phyloP scores from a whole-genome alignment of 2,888 invertebrate genomes.

The Drepana falcataria region DNA sequence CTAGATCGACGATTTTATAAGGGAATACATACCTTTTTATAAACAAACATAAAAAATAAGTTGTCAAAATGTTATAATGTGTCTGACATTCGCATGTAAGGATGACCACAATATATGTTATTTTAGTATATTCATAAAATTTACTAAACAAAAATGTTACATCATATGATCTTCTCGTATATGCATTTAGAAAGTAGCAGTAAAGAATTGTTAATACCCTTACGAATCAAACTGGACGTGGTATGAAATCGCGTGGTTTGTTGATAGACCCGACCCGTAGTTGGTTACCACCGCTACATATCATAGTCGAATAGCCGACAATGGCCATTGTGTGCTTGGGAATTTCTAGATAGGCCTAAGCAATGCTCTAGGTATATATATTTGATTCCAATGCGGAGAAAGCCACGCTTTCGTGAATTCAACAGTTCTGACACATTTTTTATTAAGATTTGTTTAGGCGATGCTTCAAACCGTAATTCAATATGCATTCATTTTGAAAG shows the following conservation, averaged over 20 bases:
- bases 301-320: constrained; percentile 36
- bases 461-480: too few species aligned
- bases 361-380: constrained; percentile 8
- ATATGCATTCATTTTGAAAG: too few species aligned
- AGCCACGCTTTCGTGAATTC: neutral
- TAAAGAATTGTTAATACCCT: neutral
- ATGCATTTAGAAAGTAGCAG: neutral
- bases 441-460: too few species aligned
- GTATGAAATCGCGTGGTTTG: constrained; percentile 7
- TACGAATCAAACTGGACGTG: neutral
- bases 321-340: constrained; percentile 49
- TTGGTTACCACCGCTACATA: constrained; percentile 35
- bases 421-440: neutral
- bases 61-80: too few species aligned
- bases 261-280: constrained; percentile 19
- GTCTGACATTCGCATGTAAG: too few species aligned
- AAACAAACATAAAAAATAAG: too few species aligned
- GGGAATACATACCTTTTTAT: too few species aligned
- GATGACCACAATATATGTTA: too few species aligned
- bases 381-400: neutral
- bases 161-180: neutral
- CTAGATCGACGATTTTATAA: too few species aligned
- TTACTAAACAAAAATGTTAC: too few species aligned
- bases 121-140: too few species aligned
- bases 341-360: constrained; percentile 29